Evolutionary conservation across 35 echinoderm and acorn worm genomes (phyloP).

Genomic region (Ophioderma brevispina): DNA sequence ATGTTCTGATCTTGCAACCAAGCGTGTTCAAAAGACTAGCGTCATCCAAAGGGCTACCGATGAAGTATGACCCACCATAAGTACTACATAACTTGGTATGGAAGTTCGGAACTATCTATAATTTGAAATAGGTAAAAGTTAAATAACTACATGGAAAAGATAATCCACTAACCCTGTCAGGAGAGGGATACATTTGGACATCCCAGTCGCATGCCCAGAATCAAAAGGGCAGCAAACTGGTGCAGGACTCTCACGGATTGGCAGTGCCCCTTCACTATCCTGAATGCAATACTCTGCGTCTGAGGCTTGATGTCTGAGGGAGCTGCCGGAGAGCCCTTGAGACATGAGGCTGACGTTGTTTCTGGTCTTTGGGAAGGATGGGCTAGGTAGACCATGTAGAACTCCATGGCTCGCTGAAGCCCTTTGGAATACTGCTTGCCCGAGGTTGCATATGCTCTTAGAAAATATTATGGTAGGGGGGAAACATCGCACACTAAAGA

Average conservation of each 20-base stretch:
- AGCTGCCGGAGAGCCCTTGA: not conserved
- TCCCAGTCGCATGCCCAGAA: constrained; percentile 55
- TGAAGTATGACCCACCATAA: too few species aligned
- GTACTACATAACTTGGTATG: too few species aligned
- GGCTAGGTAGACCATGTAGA: constrained; percentile 58
- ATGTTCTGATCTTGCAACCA: too few species aligned
- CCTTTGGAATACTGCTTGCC: constrained; percentile 68
- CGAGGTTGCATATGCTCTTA: too few species aligned
- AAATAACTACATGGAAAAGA: too few species aligned
- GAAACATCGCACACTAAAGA: too few species aligned
- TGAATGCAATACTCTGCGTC: not conserved
- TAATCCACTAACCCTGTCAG: too few species aligned
- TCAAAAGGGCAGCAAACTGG: constrained; percentile 22
- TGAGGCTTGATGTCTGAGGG: not conserved
- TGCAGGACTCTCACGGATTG: constrained; percentile 50
- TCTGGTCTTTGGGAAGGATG: constrained; percentile 8
- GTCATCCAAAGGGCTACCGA: too few species aligned
- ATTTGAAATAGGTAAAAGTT: too few species aligned
- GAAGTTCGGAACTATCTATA: too few species aligned
- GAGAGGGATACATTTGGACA: constrained; percentile 39
- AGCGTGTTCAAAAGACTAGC: too few species aligned
- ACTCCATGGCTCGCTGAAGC: constrained; percentile 75
- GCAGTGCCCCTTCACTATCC: constrained; percentile 13
- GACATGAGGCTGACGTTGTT: not conserved
- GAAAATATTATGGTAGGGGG: too few species aligned